These are phyloP conservation scores for Leptodirus hochenwartii DNA, from an alignment of 2,888 invertebrate genomes.

Conservation along the genomic window DNA sequence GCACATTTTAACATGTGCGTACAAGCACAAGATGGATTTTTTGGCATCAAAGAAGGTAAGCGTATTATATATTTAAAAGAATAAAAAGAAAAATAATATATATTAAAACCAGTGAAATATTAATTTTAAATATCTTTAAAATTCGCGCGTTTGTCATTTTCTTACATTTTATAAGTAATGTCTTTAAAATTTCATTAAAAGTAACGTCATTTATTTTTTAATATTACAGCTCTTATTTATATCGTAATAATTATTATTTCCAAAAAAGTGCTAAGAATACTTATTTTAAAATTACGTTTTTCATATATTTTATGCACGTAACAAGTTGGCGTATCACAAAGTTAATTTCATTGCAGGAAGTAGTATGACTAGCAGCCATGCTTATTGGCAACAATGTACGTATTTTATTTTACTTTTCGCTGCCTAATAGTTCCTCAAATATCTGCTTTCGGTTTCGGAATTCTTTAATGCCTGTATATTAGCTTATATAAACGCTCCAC, in stretches of 20 bases:
- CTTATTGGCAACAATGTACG: conserved; percentile 38
- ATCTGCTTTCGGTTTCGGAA: conserved; percentile 9
- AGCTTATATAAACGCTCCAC: too few relatives aligned
- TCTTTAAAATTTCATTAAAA: not conserved
- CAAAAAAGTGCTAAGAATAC: not conserved
- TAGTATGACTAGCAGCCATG: conserved; percentile 28
- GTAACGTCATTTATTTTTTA: not conserved
- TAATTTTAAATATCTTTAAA: conserved; percentile 4
- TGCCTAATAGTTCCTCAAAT: conserved; percentile 3
- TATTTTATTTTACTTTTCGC: conserved; percentile 22
- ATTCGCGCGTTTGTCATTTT: not conserved
- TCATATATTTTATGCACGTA: conserved; percentile 7
- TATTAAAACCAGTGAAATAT: not conserved
- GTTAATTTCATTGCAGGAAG: conserved; percentile 18
- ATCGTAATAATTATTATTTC: conserved; percentile 2
- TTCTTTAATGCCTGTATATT: conserved; percentile 8
- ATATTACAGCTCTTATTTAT: too few relatives aligned
- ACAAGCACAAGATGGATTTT: conserved; percentile 47
- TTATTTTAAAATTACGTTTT: conserved; percentile 1
- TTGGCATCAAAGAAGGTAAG: conserved; percentile 29
- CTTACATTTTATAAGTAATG: not conserved
- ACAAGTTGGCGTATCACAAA: conserved; percentile 10
- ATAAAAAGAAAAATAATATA: too few relatives aligned
- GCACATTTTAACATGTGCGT: conserved; percentile 79
- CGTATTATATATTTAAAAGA: conserved; percentile 4